A percentile compares a stretch with the other conserved stretches of the same genome.
These are phyloP conservation scores for Crematogaster levior DNA, from an alignment of 2,888 invertebrate species.

Conservation along the genomic window DNA sequence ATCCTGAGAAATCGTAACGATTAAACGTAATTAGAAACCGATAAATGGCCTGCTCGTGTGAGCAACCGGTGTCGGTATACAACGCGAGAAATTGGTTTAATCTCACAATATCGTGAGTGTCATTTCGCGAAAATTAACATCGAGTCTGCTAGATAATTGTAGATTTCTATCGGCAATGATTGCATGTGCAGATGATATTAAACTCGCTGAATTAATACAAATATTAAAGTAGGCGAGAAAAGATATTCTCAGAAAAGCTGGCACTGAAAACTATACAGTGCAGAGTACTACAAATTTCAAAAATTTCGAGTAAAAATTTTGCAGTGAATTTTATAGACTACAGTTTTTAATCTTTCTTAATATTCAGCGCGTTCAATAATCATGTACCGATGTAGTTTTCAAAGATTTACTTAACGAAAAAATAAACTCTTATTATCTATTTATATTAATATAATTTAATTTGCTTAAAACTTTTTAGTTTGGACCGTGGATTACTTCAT, in stretches of 20 bases:
- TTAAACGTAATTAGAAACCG: conserved; percentile 74
- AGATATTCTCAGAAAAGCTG: no score
- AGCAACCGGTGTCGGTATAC: conserved; percentile 50
- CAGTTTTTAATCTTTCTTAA: background rate
- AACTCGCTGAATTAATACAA: background rate
- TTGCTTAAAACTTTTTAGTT: background rate
- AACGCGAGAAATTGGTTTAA: conserved; percentile 62
- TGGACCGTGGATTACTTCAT: background rate
- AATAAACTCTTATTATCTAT: background rate
- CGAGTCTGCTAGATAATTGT: background rate
- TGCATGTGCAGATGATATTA: background rate
- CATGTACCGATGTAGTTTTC: background rate
- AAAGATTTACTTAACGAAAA: background rate
- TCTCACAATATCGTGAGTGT: conserved; percentile 34
- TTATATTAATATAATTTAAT: conserved; percentile 26
- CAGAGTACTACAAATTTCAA: background rate
- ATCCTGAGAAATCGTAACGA: conserved; percentile 72
- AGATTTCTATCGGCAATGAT: background rate
- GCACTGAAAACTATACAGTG: background rate
- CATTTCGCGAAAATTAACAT: conserved; percentile 38
- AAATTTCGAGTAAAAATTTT: background rate
- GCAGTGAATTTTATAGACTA: background rate
- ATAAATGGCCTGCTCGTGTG: conserved; percentile 65
- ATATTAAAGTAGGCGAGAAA: background rate
- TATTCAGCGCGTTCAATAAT: background rate